These are phyloP conservation scores for Semicossyphus pulcher DNA, from an alignment of 2,113 vertebrate species.

Conservation along the genomic window DNA sequence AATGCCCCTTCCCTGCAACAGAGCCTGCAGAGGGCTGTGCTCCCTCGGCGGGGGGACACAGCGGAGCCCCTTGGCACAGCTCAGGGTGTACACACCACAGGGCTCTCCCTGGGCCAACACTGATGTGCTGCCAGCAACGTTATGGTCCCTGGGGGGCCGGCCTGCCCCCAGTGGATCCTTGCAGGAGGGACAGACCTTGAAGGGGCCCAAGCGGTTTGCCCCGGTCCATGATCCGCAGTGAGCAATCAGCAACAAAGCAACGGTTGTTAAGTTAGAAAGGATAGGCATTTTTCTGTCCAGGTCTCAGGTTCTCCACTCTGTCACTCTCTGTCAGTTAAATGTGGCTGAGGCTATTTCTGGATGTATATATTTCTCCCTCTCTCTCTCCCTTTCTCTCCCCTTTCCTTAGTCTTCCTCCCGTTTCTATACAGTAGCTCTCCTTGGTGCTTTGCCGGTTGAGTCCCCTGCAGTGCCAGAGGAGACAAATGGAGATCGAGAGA, in stretches of 20 bases:
- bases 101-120: slow-evolving; percentile 82
- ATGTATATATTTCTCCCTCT: slow-evolving; percentile 70
- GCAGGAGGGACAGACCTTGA: slow-evolving; percentile 81
- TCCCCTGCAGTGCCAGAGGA: slow-evolving; percentile 84
- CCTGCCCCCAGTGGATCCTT: slow-evolving; percentile 77
- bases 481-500: slow-evolving; percentile 83
- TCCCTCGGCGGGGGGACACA: slow-evolving; percentile 84
- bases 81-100: slow-evolving; percentile 85
- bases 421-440: slow-evolving; percentile 70
- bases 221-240: slow-evolving; percentile 80
- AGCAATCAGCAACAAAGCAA: slow-evolving; percentile 82
- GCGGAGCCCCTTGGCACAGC: slow-evolving; percentile 85
- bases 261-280: slow-evolving; percentile 77
- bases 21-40: slow-evolving; percentile 85
- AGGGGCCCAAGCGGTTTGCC: slow-evolving; percentile 78
- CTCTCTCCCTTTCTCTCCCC: slow-evolving; percentile 42
- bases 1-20: slow-evolving; percentile 85
- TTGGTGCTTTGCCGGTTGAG: slow-evolving; percentile 77
- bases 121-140: slow-evolving; percentile 75
- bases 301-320: slow-evolving; percentile 77
- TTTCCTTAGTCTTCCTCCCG: slow-evolving; percentile 67
- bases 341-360: slow-evolving; percentile 81
- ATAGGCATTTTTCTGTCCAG: slow-evolving; percentile 81
- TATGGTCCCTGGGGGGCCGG: slow-evolving; percentile 79
- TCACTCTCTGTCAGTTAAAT: slow-evolving; percentile 74